phyloP scores from a whole-genome alignment of 2,113 vertebrate species.

The Notechis scutatus region DNA sequence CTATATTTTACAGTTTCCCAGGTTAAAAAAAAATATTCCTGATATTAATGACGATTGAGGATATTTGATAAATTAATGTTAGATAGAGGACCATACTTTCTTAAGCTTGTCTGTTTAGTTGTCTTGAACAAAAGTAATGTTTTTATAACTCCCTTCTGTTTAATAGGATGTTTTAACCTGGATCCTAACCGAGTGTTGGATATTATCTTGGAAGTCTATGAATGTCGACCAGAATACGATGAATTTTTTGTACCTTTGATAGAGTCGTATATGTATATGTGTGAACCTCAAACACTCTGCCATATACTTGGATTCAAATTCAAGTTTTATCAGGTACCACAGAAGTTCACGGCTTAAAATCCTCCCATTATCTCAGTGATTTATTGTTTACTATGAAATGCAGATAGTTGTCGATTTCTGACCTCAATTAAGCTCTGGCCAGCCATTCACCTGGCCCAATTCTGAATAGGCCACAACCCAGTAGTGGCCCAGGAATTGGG shows the following conservation, averaged over 20 bases:
- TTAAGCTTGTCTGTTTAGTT: not conserved
- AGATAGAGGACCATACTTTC: constrained; percentile 20
- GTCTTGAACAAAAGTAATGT: not conserved
- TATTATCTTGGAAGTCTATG: constrained; percentile 95
- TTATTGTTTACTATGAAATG: not conserved
- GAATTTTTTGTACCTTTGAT: constrained; percentile 96
- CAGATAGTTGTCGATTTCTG: too few relatives aligned
- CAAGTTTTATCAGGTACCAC: constrained; percentile 94
- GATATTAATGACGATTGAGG: not conserved
- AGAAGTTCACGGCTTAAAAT: not conserved
- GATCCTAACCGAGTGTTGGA: constrained; percentile 98
- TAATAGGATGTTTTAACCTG: constrained; percentile 93
- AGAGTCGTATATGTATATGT: constrained; percentile 96
- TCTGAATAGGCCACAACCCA: too few relatives aligned
- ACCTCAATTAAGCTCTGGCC: too few relatives aligned
- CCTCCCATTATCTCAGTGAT: not conserved
- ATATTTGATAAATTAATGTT: not conserved
- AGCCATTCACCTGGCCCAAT: too few relatives aligned
- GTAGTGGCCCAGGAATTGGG: too few relatives aligned
- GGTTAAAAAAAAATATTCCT: not conserved
- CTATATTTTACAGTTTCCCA: not conserved
- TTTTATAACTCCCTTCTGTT: constrained; percentile 31
- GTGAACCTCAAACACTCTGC: constrained; percentile 96
- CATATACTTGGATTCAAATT: constrained; percentile 99
- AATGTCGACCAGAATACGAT: constrained; percentile 93